phyloP scores from a whole-genome alignment of 2,888 invertebrate genomes.

The Sussaba pulchella region DNA sequence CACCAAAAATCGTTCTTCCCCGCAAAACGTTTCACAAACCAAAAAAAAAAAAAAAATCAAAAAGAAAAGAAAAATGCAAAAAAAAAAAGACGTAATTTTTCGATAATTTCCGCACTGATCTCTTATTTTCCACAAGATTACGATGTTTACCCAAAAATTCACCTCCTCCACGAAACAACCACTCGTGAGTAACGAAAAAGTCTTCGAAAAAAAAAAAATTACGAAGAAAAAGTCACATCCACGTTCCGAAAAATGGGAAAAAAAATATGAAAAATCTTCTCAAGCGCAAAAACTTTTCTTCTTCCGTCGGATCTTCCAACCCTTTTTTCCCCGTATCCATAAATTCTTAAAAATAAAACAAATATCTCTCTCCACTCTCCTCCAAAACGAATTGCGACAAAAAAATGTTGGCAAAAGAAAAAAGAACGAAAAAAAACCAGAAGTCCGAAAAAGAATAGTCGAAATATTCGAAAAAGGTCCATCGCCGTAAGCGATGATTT shows the following conservation, averaged over 20 bases:
- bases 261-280: background rate
- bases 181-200: too few species aligned
- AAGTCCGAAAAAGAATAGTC: conserved; percentile 21
- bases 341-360: background rate
- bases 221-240: background rate
- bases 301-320: background rate
- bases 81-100: background rate
- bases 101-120: conserved; percentile 1
- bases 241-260: conserved; percentile 1
- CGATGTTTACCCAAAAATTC: background rate
- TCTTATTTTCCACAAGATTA: background rate
- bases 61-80: background rate
- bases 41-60: background rate
- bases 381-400: conserved; percentile 13
- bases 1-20: background rate
- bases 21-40: too few species aligned
- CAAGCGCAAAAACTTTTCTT: too few species aligned
- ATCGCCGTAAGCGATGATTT: background rate
- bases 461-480: background rate
- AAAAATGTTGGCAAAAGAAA: background rate
- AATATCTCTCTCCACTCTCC: background rate
- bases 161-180: background rate
- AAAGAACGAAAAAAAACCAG: conserved; percentile 7
- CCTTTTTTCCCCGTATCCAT: background rate
- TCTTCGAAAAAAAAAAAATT: too few species aligned